A percentile compares a stretch with the other conserved stretches of the same genome.
phyloP scores from a whole-genome alignment of 2,113 vertebrate species.

The Fukomys damarensis region DNA sequence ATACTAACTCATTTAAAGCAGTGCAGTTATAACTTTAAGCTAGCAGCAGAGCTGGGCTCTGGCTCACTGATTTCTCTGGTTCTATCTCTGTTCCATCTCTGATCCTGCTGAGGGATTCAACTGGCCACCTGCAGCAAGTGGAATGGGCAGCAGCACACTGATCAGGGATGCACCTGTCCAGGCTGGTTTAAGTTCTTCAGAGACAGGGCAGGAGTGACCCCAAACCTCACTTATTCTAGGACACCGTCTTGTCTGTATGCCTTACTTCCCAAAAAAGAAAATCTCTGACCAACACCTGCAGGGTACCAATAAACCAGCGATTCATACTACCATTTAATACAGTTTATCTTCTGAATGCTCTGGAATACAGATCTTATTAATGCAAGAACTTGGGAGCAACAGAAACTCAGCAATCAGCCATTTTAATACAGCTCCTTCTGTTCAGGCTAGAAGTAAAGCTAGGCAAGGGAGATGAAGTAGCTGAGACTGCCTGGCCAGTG shows the following conservation, averaged over 20 bases:
- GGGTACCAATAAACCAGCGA: neutral
- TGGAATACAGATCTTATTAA: neutral
- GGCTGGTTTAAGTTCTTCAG: neutral
- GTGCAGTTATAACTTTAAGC: neutral
- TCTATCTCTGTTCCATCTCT: neutral
- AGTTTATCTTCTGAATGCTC: neutral
- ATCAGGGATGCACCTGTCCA: neutral
- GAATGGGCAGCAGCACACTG: neutral
- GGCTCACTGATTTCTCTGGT: neutral
- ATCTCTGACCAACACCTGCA: neutral
- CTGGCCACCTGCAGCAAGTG: neutral
- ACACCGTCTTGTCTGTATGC: neutral
- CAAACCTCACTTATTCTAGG: neutral
- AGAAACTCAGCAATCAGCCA: neutral
- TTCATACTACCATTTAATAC: neutral
- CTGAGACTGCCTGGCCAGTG: neutral
- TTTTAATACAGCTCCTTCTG: neutral
- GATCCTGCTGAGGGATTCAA: neutral
- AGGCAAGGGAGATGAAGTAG: neutral
- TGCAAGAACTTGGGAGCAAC: neutral
- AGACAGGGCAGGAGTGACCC: neutral
- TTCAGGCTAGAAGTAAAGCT: neutral
- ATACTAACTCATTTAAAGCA: constrained; percentile 31
- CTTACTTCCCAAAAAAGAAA: neutral
- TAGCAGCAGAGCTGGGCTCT: neutral